These are phyloP conservation scores for Eclectus roratus DNA, from an alignment of 2,113 vertebrate species.

Conservation along the genomic window DNA sequence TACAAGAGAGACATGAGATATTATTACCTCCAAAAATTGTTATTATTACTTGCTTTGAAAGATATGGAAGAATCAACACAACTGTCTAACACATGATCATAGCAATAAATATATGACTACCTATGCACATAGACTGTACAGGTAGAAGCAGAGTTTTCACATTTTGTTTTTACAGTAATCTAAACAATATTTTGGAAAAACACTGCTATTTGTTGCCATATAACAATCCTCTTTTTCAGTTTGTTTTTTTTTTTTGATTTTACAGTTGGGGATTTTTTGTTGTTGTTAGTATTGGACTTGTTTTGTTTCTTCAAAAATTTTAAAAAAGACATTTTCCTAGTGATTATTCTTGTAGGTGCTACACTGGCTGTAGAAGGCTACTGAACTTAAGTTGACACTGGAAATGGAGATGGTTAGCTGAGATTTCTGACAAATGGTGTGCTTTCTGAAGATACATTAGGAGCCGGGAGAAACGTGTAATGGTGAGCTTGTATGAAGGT, in stretches of 20 bases:
- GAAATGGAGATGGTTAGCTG: not conserved
- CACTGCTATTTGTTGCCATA: not conserved
- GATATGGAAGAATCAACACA: conserved; percentile 75
- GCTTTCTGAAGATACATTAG: not conserved
- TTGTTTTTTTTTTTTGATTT: not conserved
- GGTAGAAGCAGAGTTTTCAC: not conserved
- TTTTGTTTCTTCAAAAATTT: not conserved
- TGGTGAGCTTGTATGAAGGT: not conserved
- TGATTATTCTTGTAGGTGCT: not conserved
- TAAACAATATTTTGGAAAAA: not conserved
- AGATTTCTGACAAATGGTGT: not conserved
- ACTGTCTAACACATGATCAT: conserved; percentile 75
- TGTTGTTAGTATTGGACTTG: not conserved
- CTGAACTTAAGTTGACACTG: not conserved
- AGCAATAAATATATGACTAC: not conserved
- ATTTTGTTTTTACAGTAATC: not conserved
- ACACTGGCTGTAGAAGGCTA: not conserved
- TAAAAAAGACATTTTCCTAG: not conserved
- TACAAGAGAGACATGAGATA: conserved; percentile 55
- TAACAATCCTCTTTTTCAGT: not conserved
- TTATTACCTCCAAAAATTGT: conserved; percentile 78
- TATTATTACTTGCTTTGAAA: conserved; percentile 67
- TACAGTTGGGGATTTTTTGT: not conserved
- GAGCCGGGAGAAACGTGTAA: not conserved
- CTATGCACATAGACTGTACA: not conserved